Evolutionary conservation across 2,888 invertebrate genomes (phyloP).

Genomic region (Acleris sparsana): DNA sequence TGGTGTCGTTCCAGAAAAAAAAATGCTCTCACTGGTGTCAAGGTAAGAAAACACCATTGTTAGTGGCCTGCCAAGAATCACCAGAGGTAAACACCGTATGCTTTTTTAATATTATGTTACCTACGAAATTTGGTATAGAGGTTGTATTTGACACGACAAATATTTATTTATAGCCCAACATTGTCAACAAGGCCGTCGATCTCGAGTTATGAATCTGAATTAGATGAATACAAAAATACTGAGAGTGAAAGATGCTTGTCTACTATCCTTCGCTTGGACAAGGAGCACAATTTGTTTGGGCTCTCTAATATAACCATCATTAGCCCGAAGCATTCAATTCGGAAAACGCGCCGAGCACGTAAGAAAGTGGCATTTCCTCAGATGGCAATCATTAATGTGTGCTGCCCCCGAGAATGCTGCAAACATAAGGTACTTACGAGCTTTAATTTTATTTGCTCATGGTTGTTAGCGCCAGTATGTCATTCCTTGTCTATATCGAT

Average conservation of each 20-base stretch:
- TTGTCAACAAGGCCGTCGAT: slow-evolving; percentile 57
- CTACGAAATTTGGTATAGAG: no score
- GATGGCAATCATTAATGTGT: slow-evolving; percentile 73
- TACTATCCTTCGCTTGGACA: slow-evolving; percentile 71
- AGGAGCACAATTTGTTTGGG: slow-evolving; percentile 76
- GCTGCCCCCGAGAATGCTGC: slow-evolving; percentile 58
- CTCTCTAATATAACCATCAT: slow-evolving; percentile 69
- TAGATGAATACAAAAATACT: slow-evolving; percentile 38
- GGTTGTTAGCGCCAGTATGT: neutral
- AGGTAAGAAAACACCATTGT: slow-evolving; percentile 46
- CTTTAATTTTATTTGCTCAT: neutral
- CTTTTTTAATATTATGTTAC: no score
- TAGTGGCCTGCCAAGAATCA: slow-evolving; percentile 18
- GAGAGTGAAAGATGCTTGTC: slow-evolving; percentile 66
- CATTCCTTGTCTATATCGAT: no score
- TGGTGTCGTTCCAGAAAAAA: slow-evolving; percentile 69
- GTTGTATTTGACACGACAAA: neutral
- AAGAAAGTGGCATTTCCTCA: slow-evolving; percentile 69
- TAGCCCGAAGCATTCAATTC: slow-evolving; percentile 52
- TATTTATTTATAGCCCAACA: slow-evolving; percentile 57
- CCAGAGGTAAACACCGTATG: neutral
- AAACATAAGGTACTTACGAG: slow-evolving; percentile 53
- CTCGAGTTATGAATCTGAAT: slow-evolving; percentile 50
- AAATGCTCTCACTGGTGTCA: slow-evolving; percentile 73
- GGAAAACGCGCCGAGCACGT: slow-evolving; percentile 58